Conservation (phyloP, 2,113 vertebrate genomes). For the Microtus pennsylvanicus region DNA sequence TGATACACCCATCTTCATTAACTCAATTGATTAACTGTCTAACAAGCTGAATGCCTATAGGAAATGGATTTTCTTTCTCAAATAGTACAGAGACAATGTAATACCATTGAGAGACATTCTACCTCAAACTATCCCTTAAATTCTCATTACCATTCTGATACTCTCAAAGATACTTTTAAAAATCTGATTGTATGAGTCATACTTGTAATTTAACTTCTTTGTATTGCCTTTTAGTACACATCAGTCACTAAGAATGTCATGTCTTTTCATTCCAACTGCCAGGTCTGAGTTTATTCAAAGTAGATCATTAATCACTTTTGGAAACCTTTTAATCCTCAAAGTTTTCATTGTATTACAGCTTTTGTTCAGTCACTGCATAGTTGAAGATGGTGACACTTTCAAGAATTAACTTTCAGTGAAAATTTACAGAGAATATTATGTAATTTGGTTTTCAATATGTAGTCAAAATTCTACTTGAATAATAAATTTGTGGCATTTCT, state of each 20-base stretch:
- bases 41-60: not conserved
- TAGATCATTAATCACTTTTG: conserved; percentile 60
- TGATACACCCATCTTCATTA: not conserved
- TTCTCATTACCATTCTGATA: not conserved
- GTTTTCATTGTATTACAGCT: conserved; percentile 37
- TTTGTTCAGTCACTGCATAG: not conserved
- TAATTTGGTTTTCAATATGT: not conserved
- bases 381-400: not conserved
- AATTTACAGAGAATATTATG: not conserved
- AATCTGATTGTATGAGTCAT: conserved; percentile 24
- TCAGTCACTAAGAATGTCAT: conserved; percentile 53
- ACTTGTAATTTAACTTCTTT: conserved; percentile 27
- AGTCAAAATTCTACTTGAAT: not conserved
- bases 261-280: conserved; percentile 15
- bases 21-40: not conserved
- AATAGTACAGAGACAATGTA: not conserved
- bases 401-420: conserved; percentile 44
- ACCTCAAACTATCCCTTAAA: not conserved
- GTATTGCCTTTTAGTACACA: conserved; percentile 45
- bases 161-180: conserved; percentile 1
- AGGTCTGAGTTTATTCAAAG: conserved; percentile 68
- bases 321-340: conserved; percentile 49
- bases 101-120: not conserved
- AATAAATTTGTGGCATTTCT: not conserved
- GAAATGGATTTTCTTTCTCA: not conserved